Evolutionary conservation across 2,888 invertebrate species (phyloP).

Genomic region (Hemicrepidius hirtus): DNA sequence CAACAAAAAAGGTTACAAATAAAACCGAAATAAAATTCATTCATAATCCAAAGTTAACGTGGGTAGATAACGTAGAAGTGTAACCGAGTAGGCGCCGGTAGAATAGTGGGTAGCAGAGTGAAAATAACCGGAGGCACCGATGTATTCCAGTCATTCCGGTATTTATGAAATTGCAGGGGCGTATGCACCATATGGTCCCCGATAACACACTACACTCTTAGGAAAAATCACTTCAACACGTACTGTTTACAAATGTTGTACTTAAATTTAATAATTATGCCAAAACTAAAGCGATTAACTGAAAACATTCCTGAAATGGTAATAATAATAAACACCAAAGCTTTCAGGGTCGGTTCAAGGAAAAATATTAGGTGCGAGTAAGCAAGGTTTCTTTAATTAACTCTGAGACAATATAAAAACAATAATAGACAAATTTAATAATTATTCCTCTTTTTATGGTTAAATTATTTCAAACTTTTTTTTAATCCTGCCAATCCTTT

Average conservation of each 20-base stretch:
- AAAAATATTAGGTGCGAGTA: too few relatives aligned
- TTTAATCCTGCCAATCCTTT: too few relatives aligned
- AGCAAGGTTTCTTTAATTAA: too few relatives aligned
- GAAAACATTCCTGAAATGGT: not conserved
- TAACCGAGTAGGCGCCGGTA: slow-evolving; percentile 47
- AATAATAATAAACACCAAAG: too few relatives aligned
- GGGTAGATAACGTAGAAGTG: slow-evolving; percentile 38
- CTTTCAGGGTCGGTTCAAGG: too few relatives aligned
- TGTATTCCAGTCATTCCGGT: slow-evolving; percentile 44
- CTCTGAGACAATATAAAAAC: too few relatives aligned
- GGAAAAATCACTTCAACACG: not conserved
- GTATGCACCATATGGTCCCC: slow-evolving; percentile 48
- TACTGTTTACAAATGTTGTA: not conserved
- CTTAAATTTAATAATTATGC: not conserved
- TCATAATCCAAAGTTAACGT: slow-evolving; percentile 41
- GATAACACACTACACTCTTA: slow-evolving; percentile 14
- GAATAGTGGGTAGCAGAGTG: slow-evolving; percentile 44
- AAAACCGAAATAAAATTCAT: slow-evolving; percentile 46
- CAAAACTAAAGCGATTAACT: not conserved
- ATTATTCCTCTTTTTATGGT: too few relatives aligned
- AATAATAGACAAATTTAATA: too few relatives aligned
- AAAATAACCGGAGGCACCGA: slow-evolving; percentile 46
- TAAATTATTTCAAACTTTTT: too few relatives aligned
- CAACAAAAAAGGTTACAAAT: slow-evolving; percentile 8
- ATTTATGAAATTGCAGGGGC: slow-evolving; percentile 49